Evolutionary conservation across 2,888 invertebrate species (phyloP).

Genomic region (Stenolophus ochropezus): DNA sequence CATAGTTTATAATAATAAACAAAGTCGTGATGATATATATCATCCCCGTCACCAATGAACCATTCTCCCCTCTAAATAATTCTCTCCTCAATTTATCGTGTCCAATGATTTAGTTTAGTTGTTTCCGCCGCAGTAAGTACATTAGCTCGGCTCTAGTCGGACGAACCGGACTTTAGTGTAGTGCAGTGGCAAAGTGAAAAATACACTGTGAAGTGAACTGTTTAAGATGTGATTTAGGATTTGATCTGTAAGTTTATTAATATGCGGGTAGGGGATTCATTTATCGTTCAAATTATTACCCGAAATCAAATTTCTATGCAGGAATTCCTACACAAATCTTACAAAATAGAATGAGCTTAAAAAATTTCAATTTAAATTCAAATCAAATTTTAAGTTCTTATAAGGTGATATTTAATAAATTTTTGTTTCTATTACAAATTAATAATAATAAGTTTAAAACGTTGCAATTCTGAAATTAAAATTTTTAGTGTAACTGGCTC

Average conservation of each 20-base stretch:
- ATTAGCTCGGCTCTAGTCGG: neutral
- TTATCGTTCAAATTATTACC: no score
- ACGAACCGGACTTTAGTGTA: neutral
- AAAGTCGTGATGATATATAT: neutral
- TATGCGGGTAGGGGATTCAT: neutral
- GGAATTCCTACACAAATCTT: no score
- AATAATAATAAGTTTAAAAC: no score
- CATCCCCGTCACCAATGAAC: neutral
- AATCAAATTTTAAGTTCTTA: no score
- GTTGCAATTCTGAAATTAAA: no score
- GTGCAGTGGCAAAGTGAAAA: neutral
- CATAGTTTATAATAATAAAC: no score
- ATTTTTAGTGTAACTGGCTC: no score
- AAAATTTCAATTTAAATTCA: no score
- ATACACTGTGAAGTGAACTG: neutral
- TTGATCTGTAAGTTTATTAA: neutral
- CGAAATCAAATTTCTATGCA: no score
- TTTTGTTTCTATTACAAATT: no score
- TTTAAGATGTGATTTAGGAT: neutral
- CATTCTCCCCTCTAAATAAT: slow-evolving; percentile 26
- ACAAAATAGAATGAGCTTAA: no score
- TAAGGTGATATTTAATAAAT: no score
- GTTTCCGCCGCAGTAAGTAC: slow-evolving; percentile 36
- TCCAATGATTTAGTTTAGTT: slow-evolving; percentile 47
- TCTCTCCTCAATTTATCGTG: slow-evolving; percentile 46